Conservation (phyloP, 2,113 vertebrate genomes). For the Cavia porcellus region DNA sequence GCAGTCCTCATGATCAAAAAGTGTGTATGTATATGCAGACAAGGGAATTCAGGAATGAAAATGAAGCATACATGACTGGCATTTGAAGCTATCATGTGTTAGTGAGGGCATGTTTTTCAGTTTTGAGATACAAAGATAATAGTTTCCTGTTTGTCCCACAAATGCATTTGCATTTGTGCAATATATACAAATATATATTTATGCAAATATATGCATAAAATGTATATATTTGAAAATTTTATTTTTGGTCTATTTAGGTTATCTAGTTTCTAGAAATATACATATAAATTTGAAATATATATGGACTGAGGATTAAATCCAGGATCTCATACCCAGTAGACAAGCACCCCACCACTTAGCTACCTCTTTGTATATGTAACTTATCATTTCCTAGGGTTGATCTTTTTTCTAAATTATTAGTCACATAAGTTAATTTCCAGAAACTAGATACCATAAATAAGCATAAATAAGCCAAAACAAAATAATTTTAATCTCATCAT, state of each 20-base stretch:
- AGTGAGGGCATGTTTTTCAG: background rate
- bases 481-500: background rate
- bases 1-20: background rate
- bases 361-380: background rate
- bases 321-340: background rate
- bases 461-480: background rate
- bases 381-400: background rate
- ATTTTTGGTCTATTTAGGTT: too few species aligned
- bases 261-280: too few species aligned
- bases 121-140: background rate
- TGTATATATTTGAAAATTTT: too few species aligned
- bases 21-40: background rate
- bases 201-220: too few species aligned
- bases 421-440: background rate
- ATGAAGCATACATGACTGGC: background rate
- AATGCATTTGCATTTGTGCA: background rate
- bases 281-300: too few species aligned
- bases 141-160: background rate
- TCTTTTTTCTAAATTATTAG: constrained; percentile 9
- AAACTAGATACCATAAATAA: background rate
- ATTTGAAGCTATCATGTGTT: background rate
- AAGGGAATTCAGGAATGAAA: background rate
- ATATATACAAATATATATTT: too few species aligned
- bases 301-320: background rate
- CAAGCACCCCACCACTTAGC: background rate